These are phyloP conservation scores for Etia nguti DNA, from an alignment of 2,113 vertebrate genomes.

Conservation along the genomic window DNA sequence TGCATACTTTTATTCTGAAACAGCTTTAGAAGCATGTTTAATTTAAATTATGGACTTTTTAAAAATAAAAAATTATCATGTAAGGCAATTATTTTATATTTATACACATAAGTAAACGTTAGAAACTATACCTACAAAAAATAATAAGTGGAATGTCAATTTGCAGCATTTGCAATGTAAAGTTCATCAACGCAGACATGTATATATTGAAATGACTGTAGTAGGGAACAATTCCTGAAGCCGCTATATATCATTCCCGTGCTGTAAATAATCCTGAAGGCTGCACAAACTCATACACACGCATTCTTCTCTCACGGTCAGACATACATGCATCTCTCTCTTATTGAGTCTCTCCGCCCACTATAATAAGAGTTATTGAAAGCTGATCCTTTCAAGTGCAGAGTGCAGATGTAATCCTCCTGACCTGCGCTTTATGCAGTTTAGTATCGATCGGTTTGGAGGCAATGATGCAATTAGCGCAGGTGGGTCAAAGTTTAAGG, in stretches of 20 bases:
- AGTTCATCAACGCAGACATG: background rate
- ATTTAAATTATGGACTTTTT: background rate
- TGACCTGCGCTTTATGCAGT: conserved; percentile 6
- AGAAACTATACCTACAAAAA: background rate
- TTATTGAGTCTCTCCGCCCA: background rate
- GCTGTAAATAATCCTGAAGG: background rate
- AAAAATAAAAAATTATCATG: background rate
- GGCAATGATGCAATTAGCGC: conserved; percentile 51
- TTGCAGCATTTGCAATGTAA: background rate
- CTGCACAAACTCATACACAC: background rate
- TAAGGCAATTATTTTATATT: background rate
- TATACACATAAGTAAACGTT: background rate
- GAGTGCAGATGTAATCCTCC: background rate
- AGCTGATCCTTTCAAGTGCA: conserved; percentile 1
- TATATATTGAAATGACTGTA: background rate
- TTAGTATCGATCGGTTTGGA: conserved; percentile 53
- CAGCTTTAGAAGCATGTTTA: background rate
- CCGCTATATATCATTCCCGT: background rate
- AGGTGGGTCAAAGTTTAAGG: conserved; percentile 67
- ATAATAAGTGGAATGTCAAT: background rate
- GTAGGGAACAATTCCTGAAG: background rate
- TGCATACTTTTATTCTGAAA: background rate
- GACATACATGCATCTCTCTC: background rate
- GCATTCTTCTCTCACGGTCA: background rate
- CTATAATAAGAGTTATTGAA: conserved; percentile 11